Conservation (phyloP, 2,797 vertebrate species). For the Pangasius larnaudii region DNA sequence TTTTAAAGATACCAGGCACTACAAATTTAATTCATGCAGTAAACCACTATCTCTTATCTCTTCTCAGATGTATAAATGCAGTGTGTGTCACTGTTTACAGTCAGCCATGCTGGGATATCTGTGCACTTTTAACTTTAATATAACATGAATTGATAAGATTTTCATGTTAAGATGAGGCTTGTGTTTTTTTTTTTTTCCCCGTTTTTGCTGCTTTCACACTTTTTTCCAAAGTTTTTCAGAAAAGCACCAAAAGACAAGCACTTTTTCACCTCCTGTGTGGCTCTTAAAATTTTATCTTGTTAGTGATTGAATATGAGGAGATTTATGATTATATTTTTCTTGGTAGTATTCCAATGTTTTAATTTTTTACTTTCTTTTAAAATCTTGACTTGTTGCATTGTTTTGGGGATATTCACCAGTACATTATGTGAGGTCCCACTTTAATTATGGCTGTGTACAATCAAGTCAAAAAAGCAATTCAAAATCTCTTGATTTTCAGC, state of each 20-base stretch:
- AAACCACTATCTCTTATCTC: not conserved
- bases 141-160: not conserved
- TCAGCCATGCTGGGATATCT: not conserved
- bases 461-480: not conserved
- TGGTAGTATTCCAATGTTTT: not conserved
- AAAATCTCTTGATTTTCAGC: not conserved
- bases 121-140: conserved; percentile 7
- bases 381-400: too few species aligned
- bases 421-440: not conserved
- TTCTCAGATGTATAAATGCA: not conserved
- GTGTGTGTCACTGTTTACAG: not conserved
- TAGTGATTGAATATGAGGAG: too few species aligned
- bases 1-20: too few species aligned
- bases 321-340: not conserved
- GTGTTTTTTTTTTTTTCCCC: not conserved
- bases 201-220: not conserved
- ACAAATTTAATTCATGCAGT: not conserved
- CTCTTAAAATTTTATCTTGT: too few species aligned
- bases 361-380: too few species aligned
- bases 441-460: not conserved
- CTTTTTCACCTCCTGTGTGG: too few species aligned
- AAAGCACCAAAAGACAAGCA: too few species aligned
- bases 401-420: too few species aligned
- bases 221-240: not conserved
- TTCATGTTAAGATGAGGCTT: not conserved